phyloP scores from a whole-genome alignment of 92 coral and sea anemone genomes.

The Bergia puertoricense region DNA sequence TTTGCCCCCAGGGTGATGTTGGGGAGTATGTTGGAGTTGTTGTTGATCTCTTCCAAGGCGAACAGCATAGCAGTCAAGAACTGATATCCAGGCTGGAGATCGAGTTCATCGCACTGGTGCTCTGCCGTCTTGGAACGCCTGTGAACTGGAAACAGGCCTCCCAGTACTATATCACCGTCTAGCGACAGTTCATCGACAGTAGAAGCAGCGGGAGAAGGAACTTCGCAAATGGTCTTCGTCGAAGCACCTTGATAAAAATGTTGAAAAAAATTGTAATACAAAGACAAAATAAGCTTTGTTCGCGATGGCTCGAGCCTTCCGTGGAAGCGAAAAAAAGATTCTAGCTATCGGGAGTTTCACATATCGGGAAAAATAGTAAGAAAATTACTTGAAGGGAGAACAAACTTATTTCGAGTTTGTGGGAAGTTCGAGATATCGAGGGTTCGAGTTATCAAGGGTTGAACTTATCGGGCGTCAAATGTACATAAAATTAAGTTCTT shows the following conservation, averaged over 20 bases:
- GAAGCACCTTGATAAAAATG: neutral
- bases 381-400: too few relatives aligned
- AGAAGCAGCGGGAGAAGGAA: neutral
- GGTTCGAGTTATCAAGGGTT: too few relatives aligned
- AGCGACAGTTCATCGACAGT: constrained; percentile 12
- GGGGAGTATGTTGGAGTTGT: neutral
- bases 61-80: constrained; percentile 50
- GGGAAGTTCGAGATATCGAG: too few relatives aligned
- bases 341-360: too few relatives aligned
- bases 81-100: constrained; percentile 28
- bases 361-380: too few relatives aligned
- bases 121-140: constrained; percentile 32
- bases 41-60: constrained; percentile 47
- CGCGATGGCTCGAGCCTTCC: too few relatives aligned
- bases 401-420: too few relatives aligned
- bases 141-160: constrained; percentile 50
- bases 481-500: too few relatives aligned
- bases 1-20: neutral
- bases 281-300: too few relatives aligned
- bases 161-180: constrained; percentile 7
- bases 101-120: constrained; percentile 43
- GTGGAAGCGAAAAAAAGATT: too few relatives aligned
- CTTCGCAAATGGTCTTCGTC: neutral
- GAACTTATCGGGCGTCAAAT: too few relatives aligned
- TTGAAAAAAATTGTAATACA: neutral